Evolutionary conservation across 2,113 vertebrate genomes (phyloP).

Genomic region (Chaetorhynchus papuensis): DNA sequence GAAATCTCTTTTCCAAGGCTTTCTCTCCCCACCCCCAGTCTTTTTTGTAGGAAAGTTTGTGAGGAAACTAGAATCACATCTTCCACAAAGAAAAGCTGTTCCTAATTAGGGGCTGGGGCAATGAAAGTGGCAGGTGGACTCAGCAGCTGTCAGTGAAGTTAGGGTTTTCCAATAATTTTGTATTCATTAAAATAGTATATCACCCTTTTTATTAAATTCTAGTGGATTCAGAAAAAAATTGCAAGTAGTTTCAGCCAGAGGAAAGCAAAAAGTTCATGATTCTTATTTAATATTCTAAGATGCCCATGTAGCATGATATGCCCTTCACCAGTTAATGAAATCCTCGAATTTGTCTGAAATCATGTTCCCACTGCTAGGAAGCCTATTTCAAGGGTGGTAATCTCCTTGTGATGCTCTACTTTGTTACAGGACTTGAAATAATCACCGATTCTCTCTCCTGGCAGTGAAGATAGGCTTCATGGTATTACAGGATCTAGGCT

Average conservation of each 20-base stretch:
- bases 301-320: neutral
- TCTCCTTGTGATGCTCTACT: neutral
- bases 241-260: neutral
- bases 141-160: neutral
- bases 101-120: neutral
- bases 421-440: neutral
- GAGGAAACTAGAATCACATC: neutral
- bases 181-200: neutral
- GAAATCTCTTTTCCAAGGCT: neutral
- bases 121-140: neutral
- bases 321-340: neutral
- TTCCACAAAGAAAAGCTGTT: neutral
- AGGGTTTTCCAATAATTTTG: neutral
- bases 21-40: rapidly evolving
- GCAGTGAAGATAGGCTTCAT: neutral
- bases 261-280: neutral
- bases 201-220: neutral
- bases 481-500: neutral
- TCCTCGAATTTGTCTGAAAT: neutral
- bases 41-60: neutral
- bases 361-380: neutral
- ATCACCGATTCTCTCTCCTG: neutral
- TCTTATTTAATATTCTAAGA: neutral
- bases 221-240: neutral
- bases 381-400: neutral